Percentiles rank a stretch among this genome's conserved stretches.
These are phyloP conservation scores for Nerophis ophidion DNA, from an alignment of 2,113 vertebrate genomes.

Conservation along the genomic window DNA sequence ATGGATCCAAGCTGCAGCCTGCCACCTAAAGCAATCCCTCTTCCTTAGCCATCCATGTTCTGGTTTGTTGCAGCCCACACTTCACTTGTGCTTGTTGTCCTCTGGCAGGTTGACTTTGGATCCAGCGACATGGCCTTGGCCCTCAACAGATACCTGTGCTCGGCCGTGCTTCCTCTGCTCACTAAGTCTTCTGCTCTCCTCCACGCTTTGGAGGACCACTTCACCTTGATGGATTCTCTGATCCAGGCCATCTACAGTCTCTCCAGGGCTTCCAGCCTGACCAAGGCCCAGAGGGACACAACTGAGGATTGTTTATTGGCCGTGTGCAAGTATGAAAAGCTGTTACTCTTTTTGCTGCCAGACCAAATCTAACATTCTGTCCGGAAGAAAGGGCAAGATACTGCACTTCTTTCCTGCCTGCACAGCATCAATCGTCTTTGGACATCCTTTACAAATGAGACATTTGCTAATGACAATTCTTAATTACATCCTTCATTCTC, in stretches of 20 bases:
- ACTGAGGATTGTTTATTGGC: conserved; percentile 88
- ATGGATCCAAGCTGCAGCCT: not conserved
- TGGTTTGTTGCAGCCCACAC: too few relatives aligned
- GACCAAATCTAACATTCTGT: not conserved
- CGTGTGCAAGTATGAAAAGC: conserved; percentile 63
- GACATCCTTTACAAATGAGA: conserved; percentile 2
- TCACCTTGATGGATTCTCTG: conserved; percentile 80
- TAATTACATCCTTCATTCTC: conserved; percentile 2
- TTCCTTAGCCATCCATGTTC: not conserved
- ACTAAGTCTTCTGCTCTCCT: conserved; percentile 84
- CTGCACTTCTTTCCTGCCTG: not conserved
- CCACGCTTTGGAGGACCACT: conserved; percentile 76
- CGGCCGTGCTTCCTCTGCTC: conserved; percentile 84
- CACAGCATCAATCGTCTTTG: not conserved
- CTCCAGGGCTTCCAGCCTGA: conserved; percentile 86
- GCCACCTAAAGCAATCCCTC: not conserved
- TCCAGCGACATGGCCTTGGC: conserved; percentile 93
- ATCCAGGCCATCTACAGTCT: conserved; percentile 85
- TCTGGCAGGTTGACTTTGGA: conserved; percentile 78
- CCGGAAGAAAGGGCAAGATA: not conserved
- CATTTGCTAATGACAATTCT: conserved; percentile 8
- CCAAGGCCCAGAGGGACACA: conserved; percentile 88
- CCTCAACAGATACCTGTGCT: conserved; percentile 89
- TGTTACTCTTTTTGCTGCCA: not conserved
- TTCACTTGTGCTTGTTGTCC: conserved; percentile 2